phyloP scores from a whole-genome alignment of 2,113 vertebrate genomes.

The Cyphomyrus plagiostoma region DNA sequence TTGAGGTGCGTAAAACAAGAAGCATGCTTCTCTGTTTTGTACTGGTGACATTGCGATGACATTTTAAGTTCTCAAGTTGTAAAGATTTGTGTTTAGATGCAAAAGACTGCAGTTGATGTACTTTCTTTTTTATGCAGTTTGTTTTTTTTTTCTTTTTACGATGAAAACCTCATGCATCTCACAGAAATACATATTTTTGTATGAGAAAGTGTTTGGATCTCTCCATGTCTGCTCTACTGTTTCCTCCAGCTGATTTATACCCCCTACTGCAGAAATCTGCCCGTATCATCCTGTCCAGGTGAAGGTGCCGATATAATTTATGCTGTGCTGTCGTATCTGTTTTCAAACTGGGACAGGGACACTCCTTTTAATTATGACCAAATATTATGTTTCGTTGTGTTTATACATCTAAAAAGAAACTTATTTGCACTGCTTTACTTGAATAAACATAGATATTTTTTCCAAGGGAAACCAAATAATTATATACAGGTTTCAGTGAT shows the following conservation, averaged over 20 bases:
- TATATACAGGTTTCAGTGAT: constrained; percentile 13
- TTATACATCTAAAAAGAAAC: constrained; percentile 35
- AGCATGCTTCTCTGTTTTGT: constrained; percentile 52
- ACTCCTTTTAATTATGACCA: constrained; percentile 20
- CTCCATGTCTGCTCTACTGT: constrained; percentile 74
- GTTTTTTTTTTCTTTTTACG: constrained; percentile 66
- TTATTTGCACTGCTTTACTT: constrained; percentile 31
- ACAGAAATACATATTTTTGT: constrained; percentile 79
- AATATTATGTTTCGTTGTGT: constrained; percentile 19
- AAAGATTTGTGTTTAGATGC: constrained; percentile 37
- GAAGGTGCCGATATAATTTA: constrained; percentile 35
- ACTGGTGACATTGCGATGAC: constrained; percentile 39
- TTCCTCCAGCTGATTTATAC: constrained; percentile 55
- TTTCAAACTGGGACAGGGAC: constrained; percentile 19
- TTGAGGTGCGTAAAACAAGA: constrained; percentile 18
- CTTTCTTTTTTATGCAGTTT: constrained; percentile 48
- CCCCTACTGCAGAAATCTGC: constrained; percentile 53
- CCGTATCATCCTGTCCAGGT: constrained; percentile 54
- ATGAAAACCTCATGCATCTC: constrained; percentile 64
- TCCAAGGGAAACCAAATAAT: constrained; percentile 22
- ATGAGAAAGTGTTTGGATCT: constrained; percentile 72
- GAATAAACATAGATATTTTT: constrained; percentile 30
- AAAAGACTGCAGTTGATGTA: constrained; percentile 51
- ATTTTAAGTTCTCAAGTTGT: constrained; percentile 30
- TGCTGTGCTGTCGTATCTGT: constrained; percentile 26